Conservation (phyloP, 2,113 vertebrate species). For the Rhabdornis inornatus region DNA sequence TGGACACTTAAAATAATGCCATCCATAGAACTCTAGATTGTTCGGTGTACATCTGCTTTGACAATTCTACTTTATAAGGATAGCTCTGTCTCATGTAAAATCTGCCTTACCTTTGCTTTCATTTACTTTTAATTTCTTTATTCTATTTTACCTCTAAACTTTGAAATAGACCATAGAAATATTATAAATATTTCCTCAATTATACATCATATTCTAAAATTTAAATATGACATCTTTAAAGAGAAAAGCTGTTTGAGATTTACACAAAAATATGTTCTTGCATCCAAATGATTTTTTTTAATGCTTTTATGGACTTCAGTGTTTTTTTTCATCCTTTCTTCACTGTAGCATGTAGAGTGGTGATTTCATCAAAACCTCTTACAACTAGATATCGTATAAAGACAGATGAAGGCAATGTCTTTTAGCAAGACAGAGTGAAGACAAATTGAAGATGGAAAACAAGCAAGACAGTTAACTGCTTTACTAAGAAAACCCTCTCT, state of each 20-base stretch:
- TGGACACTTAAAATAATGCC: neutral
- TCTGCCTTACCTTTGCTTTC: neutral
- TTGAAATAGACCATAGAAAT: neutral
- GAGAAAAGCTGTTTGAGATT: neutral
- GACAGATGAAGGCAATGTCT: neutral
- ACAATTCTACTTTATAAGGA: neutral
- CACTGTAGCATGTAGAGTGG: neutral
- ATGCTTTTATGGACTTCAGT: neutral
- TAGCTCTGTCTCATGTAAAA: neutral
- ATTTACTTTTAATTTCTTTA: neutral
- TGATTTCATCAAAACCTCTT: conserved; percentile 5
- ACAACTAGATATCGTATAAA: neutral
- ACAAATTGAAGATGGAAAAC: neutral
- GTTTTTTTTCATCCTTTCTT: neutral
- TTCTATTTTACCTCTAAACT: neutral
- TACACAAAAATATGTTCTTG: neutral
- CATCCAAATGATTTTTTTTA: neutral
- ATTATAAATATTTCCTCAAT: neutral
- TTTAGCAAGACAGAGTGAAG: neutral
- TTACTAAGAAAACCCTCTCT: neutral
- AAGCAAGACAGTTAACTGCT: neutral
- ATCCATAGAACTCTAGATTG: neutral
- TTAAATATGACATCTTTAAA: neutral
- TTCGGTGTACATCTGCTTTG: neutral
- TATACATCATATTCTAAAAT: neutral